Evolutionary conservation across 1,140 invertebrate genomes (phyloP).

Genomic region (Copidosoma floridanum): DNA sequence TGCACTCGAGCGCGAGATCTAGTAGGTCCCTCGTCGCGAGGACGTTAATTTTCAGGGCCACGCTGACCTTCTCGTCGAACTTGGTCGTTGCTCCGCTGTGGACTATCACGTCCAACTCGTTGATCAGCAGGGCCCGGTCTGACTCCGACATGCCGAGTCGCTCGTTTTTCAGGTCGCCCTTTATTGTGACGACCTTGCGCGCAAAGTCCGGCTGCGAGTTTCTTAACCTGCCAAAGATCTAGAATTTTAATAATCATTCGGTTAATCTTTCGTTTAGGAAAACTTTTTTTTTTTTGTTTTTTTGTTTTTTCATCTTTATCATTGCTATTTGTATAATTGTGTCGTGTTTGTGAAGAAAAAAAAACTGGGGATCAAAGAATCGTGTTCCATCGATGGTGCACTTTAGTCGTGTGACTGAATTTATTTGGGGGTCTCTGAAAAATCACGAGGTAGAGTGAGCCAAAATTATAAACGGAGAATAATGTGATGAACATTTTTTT

Average conservation of each 20-base stretch:
- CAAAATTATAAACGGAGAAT: too few relatives aligned
- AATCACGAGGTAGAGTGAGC: too few relatives aligned
- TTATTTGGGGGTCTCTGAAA: too few relatives aligned
- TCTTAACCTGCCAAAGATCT: conserved; percentile 62
- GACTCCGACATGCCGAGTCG: conserved; percentile 68
- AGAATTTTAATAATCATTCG: conserved; percentile 15
- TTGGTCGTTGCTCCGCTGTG: conserved; percentile 86
- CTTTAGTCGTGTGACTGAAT: too few relatives aligned
- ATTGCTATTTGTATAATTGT: too few relatives aligned
- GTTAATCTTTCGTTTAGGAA: too few relatives aligned
- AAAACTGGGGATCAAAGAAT: too few relatives aligned
- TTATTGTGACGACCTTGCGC: conserved; percentile 63
- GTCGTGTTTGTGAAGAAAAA: too few relatives aligned
- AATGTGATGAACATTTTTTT: too few relatives aligned
- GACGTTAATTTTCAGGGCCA: conserved; percentile 63
- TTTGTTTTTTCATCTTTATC: too few relatives aligned
- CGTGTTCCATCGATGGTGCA: too few relatives aligned
- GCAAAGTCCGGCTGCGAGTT: conserved; percentile 55
- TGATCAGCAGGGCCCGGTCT: conserved; percentile 60
- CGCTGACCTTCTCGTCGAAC: conserved; percentile 80
- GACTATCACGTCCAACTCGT: conserved; percentile 73
- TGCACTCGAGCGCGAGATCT: conserved; percentile 60
- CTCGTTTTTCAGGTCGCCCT: conserved; percentile 67
- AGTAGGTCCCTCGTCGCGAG: conserved; percentile 63
- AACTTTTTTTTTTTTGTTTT: too few relatives aligned